phyloP scores from a whole-genome alignment of 2,797 vertebrate genomes.

The Stomatorhinus walkeri region DNA sequence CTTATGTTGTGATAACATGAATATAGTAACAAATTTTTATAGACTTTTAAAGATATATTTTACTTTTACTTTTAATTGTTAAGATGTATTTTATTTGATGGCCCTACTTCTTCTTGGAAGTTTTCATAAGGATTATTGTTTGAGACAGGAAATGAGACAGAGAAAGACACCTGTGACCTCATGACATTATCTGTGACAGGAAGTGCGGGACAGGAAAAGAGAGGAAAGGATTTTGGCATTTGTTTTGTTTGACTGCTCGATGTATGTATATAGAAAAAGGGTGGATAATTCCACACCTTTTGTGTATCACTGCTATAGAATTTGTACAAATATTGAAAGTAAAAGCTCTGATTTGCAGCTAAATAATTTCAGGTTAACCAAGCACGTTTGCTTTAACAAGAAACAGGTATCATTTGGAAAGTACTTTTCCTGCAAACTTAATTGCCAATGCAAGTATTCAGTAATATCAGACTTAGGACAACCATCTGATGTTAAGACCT shows the following conservation, averaged over 20 bases:
- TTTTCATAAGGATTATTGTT: conserved; percentile 49
- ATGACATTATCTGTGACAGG: conserved; percentile 59
- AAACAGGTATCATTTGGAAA: not conserved
- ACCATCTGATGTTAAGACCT: not conserved
- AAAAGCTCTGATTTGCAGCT: not conserved
- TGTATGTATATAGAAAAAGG: conserved; percentile 1
- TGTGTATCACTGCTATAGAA: conserved; percentile 12
- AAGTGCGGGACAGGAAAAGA: conserved; percentile 50
- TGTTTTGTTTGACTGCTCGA: conserved; percentile 20
- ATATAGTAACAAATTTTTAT: not conserved
- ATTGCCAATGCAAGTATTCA: not conserved
- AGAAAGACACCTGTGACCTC: conserved; percentile 62
- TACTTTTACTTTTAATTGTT: not conserved
- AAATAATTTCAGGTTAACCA: not conserved
- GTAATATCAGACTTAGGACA: not conserved
- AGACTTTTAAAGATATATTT: not conserved
- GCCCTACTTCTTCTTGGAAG: conserved; percentile 42
- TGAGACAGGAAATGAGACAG: conserved; percentile 54
- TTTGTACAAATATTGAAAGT: conserved; percentile 2
- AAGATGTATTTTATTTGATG: not conserved
- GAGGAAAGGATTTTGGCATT: conserved; percentile 1
- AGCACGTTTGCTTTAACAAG: not conserved
- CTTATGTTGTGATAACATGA: not conserved
- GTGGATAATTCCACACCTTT: conserved; percentile 21
- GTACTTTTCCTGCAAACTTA: not conserved